These are phyloP conservation scores for Hirtodrosophila histrioides DNA, from an alignment of 2,888 invertebrate genomes.

Conservation along the genomic window DNA sequence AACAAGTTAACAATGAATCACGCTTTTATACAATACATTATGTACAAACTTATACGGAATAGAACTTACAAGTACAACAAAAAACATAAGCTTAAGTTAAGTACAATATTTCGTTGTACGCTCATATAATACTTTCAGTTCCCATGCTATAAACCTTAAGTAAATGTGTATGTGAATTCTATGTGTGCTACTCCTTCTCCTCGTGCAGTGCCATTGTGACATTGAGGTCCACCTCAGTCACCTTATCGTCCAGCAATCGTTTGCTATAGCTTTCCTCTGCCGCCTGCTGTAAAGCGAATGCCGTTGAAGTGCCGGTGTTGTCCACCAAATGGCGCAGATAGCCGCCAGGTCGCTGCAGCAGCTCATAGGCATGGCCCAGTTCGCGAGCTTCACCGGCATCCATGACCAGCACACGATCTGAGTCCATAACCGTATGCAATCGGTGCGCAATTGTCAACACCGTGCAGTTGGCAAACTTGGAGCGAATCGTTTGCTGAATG, in stretches of 20 bases:
- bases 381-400: constrained; percentile 90
- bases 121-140: constrained; percentile 68
- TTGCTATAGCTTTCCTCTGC: constrained; percentile 85
- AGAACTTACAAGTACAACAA: constrained; percentile 48
- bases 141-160: constrained; percentile 36
- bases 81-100: constrained; percentile 49
- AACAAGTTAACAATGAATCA: constrained; percentile 55
- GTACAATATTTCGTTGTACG: constrained; percentile 50
- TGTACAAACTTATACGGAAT: constrained; percentile 34
- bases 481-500: constrained; percentile 93
- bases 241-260: constrained; percentile 47
- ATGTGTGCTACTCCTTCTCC: constrained; percentile 37
- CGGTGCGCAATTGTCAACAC: constrained; percentile 96
- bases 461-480: constrained; percentile 92
- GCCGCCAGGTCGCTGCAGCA: constrained; percentile 86
- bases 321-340: constrained; percentile 88
- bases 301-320: constrained; percentile 88
- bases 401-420: constrained; percentile 93
- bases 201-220: constrained; percentile 43
- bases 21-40: constrained; percentile 41
- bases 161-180: constrained; percentile 5
- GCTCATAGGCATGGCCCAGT: constrained; percentile 90
- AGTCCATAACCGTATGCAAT: constrained; percentile 95
- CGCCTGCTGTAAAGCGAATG: constrained; percentile 86
- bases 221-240: constrained; percentile 47